Evolutionary conservation across 2,888 invertebrate genomes (phyloP).

Genomic region (Pyrgus malvae): DNA sequence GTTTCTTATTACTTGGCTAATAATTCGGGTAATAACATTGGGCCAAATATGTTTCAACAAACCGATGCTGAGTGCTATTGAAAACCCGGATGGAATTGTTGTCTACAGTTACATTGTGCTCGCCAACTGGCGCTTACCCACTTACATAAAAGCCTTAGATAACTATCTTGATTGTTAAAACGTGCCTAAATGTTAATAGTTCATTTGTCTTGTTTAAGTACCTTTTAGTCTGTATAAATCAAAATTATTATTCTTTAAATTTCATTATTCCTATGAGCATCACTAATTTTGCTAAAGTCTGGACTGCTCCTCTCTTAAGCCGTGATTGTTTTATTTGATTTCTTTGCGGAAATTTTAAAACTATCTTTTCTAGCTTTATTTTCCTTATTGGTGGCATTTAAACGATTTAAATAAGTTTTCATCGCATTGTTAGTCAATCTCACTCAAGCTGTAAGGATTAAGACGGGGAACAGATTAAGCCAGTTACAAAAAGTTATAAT

Average conservation of each 20-base stretch:
- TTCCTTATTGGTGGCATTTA: constrained; percentile 13
- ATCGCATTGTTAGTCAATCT: constrained; percentile 27
- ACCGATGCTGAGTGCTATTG: constrained; percentile 17
- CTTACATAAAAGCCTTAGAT: constrained; percentile 19
- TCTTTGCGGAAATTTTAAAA: not conserved
- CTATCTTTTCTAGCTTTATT: not conserved
- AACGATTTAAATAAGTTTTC: constrained; percentile 25
- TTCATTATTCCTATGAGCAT: not conserved
- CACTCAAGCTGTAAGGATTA: constrained; percentile 24
- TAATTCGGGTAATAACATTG: constrained; percentile 59
- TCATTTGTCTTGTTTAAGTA: not conserved
- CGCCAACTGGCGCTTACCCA: constrained; percentile 18
- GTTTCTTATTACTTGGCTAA: constrained; percentile 70
- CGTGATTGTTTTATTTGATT: not conserved
- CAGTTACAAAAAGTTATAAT: constrained; percentile 28
- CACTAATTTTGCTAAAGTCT: not conserved
- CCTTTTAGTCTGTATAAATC: not conserved
- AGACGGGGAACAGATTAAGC: constrained; percentile 27
- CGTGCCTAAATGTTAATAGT: constrained; percentile 9
- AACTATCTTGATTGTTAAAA: constrained; percentile 14
- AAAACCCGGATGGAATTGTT: constrained; percentile 19
- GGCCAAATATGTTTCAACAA: constrained; percentile 24
- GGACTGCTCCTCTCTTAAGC: not conserved
- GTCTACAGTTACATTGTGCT: constrained; percentile 20
- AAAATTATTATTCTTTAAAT: not conserved